phyloP scores from a whole-genome alignment of 2,113 vertebrate genomes.

The Dipodomys ordii region DNA sequence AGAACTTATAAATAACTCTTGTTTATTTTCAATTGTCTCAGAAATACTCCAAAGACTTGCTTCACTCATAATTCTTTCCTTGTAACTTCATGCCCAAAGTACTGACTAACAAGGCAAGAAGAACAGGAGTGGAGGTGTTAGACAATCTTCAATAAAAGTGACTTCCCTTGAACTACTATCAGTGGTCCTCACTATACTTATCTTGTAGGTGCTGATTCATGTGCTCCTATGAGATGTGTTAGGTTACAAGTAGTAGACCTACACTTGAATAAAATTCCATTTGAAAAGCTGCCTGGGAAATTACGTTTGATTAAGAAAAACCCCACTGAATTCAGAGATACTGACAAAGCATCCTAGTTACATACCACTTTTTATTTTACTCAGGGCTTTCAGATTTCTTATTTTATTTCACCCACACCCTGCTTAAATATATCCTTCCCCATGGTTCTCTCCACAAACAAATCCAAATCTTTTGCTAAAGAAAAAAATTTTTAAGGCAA shows the following conservation, averaged over 20 bases:
- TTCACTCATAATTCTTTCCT: background rate
- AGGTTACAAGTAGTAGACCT: background rate
- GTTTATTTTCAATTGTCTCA: background rate
- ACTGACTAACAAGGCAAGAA: background rate
- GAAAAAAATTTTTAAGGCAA: background rate
- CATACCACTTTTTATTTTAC: background rate
- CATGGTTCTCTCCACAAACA: background rate
- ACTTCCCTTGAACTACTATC: background rate
- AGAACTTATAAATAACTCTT: background rate
- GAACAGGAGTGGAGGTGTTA: background rate
- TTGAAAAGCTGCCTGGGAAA: background rate
- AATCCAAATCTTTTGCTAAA: background rate
- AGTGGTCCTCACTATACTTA: background rate
- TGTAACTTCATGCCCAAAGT: background rate
- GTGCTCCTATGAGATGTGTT: background rate
- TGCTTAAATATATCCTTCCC: background rate
- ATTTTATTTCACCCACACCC: background rate
- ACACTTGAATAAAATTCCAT: background rate
- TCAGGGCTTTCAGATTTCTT: background rate
- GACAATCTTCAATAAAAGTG: background rate
- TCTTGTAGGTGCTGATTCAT: background rate
- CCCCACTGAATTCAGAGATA: background rate
- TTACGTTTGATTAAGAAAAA: slow-evolving; percentile 19
- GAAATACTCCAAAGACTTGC: background rate
- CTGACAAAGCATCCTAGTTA: background rate